Base-by-base conservation (phyloP, 1,140 invertebrate species). In the Drosophila nasuta region DNA sequence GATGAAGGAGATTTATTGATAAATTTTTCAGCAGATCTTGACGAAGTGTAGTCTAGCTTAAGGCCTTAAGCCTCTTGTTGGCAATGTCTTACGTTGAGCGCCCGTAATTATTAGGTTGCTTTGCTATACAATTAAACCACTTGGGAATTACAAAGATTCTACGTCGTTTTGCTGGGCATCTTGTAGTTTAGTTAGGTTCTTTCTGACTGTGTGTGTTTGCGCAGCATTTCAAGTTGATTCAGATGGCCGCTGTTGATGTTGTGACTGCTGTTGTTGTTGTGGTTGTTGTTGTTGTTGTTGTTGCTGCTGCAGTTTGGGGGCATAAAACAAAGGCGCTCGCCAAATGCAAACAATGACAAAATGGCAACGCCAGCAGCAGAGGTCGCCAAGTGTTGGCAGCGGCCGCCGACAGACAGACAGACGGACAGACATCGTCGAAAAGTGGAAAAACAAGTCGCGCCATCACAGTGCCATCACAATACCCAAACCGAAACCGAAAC, bases 341-440 rank as follows among this genome's bases (percentile, higher is more conserved):
- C 85, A 88, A 88, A 88, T 88, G 83, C 80, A 82, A 88, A 88
- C 83, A 88, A 88, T 88, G 83, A 88, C 85, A 88, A 88, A 88
- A 88, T 78, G 83, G 74, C 83, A 77, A 68, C 83, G 75, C 75
- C 64, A 74, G 70, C 75, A 74, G 60, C 79, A 81, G 79, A 82
- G 80, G 81, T 82, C 81, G 81, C 80, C 81, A 79, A 82, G 81
- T 82, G 81, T 82, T 77, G 80, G 74, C 80, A 82, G 49, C 62
- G 75, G 59, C 60, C 77, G 20, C 20, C 20, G 20, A 25, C 20
- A 25, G 20, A 25, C 20, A 4, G 20, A 25, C 20, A 3, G 20
- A 20, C 20, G 4, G 77, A 79, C 75, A 59, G 79, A 65, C 56
- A 77, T 57, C 73, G 59, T 67, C 69, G 68, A 82, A 88, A 87